Conservation (phyloP, 1,140 invertebrate genomes). For the Paraescarpia echinospica region DNA sequence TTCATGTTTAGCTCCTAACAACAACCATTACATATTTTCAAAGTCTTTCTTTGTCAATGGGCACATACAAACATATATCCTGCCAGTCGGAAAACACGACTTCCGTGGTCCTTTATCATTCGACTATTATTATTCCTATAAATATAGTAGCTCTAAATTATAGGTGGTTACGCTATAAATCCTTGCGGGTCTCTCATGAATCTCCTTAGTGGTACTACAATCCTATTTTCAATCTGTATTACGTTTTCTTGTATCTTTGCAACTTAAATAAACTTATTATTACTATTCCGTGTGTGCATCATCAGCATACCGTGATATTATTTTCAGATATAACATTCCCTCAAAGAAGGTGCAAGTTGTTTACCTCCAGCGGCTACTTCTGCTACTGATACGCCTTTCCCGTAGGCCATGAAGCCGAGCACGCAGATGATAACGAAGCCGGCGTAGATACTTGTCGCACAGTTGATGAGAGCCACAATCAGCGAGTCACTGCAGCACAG, state of each 20-base stretch:
- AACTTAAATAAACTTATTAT: too few species aligned
- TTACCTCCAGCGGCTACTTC: conserved; percentile 51
- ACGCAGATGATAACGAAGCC: conserved; percentile 97
- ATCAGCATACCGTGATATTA: background rate
- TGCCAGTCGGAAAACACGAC: background rate
- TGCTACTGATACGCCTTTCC: conserved; percentile 47
- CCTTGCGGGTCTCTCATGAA: too few species aligned
- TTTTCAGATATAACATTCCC: background rate
- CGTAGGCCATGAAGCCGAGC: conserved; percentile 70
- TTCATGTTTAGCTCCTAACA: too few species aligned
- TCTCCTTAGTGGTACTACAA: too few species aligned
- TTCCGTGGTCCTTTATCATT: background rate
- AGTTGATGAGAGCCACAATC: conserved; percentile 92
- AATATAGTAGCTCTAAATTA: too few species aligned
- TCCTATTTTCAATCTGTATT: too few species aligned
- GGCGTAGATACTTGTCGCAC: conserved; percentile 95
- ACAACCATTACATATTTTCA: too few species aligned
- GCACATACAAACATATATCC: too few species aligned
- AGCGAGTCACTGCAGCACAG: conserved; percentile 73
- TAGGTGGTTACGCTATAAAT: too few species aligned
- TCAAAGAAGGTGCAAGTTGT: background rate
- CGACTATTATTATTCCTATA: too few species aligned
- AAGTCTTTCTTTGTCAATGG: too few species aligned
- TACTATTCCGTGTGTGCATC: background rate
- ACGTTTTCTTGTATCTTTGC: too few species aligned